Evolutionary conservation across 2,113 vertebrate species (phyloP).

Genomic region (Apus apus): DNA sequence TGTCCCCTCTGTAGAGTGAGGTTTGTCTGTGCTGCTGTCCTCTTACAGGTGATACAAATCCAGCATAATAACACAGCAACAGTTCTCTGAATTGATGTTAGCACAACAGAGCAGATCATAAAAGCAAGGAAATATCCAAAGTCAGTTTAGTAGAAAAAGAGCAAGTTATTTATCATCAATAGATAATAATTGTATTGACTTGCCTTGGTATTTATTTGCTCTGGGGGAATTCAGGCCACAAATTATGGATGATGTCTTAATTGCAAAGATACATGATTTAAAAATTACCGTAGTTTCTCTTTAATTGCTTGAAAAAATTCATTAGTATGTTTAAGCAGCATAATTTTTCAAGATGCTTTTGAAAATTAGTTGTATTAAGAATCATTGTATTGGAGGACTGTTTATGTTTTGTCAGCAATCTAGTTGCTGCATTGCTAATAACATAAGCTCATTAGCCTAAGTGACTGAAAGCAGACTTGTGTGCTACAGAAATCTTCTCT

Average conservation of each 20-base stretch:
- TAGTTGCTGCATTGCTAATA: background rate
- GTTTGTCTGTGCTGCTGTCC: background rate
- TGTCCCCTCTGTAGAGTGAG: background rate
- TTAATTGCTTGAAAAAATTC: slow-evolving; percentile 30
- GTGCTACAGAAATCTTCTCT: background rate
- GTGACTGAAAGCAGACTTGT: background rate
- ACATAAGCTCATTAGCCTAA: background rate
- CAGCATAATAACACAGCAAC: background rate
- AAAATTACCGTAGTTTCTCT: background rate
- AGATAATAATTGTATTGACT: background rate
- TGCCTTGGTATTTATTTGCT: background rate
- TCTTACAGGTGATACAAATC: accelerated
- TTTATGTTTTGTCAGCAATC: slow-evolving; percentile 13
- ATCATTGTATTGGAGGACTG: background rate
- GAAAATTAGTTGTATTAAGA: background rate
- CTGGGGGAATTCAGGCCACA: background rate
- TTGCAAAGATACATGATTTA: background rate
- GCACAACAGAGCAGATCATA: background rate
- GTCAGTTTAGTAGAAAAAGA: background rate
- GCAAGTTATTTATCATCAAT: background rate
- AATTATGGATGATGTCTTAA: slow-evolving; percentile 22
- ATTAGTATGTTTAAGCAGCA: background rate
- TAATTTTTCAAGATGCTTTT: slow-evolving; percentile 19
- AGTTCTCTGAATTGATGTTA: background rate
- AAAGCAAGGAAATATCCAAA: background rate